Conservation (phyloP, 2,888 invertebrate genomes). For the Achlya flavicornis region DNA sequence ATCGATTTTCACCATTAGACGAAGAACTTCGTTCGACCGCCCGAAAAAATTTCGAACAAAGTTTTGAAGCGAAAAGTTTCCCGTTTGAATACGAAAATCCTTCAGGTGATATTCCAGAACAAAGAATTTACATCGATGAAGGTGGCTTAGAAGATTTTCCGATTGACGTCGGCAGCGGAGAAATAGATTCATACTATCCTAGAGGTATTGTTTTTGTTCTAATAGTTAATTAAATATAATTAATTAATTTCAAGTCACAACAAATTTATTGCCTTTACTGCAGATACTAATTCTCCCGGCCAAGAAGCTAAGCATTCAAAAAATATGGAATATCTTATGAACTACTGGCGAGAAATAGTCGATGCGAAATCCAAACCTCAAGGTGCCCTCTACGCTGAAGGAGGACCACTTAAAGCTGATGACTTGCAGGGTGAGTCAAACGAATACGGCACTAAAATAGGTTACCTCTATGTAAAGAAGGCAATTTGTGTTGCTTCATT, state of each 20-base stretch:
- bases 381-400: constrained; percentile 71
- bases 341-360: constrained; percentile 69
- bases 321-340: constrained; percentile 69
- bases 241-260: not conserved
- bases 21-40: constrained; percentile 75
- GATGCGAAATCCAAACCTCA: constrained; percentile 63
- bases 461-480: constrained; percentile 45
- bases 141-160: constrained; percentile 72
- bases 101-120: constrained; percentile 75
- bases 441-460: constrained; percentile 12
- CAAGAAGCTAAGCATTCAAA: constrained; percentile 57
- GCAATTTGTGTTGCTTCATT: constrained; percentile 65
- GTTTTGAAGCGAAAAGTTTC: constrained; percentile 75
- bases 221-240: not conserved
- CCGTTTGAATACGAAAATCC: constrained; percentile 79
- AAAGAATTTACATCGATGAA: constrained; percentile 83
- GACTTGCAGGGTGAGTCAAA: constrained; percentile 66
- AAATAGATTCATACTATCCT: constrained; percentile 60
- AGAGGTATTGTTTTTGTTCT: constrained; percentile 52
- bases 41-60: constrained; percentile 74
- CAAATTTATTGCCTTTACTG: constrained; percentile 13
- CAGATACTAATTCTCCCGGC: constrained; percentile 40
- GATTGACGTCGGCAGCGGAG: constrained; percentile 74
- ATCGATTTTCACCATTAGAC: constrained; percentile 70
- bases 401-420: constrained; percentile 70